phyloP scores from a whole-genome alignment of 2,888 invertebrate species.

The Phaedon cochleariae region DNA sequence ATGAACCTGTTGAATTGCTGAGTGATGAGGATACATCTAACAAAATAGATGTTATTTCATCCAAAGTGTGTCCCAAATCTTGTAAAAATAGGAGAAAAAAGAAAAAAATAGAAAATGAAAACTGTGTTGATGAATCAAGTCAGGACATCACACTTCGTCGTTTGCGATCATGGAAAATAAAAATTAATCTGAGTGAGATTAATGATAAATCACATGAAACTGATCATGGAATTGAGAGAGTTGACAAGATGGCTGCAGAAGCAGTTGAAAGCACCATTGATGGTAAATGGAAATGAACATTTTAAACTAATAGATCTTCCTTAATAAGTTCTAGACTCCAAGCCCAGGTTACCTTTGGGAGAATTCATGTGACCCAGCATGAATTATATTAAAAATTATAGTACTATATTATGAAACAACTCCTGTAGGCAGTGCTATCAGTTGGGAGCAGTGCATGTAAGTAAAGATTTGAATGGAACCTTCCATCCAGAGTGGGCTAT shows the following conservation, averaged over 20 bases:
- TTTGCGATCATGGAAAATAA: constrained; percentile 43
- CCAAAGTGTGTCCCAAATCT: constrained; percentile 5
- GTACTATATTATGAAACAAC: too few relatives aligned
- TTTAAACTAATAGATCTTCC: neutral
- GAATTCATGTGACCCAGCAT: too few relatives aligned
- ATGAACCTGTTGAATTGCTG: too few relatives aligned
- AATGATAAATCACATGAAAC: neutral
- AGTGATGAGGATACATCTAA: constrained; percentile 24
- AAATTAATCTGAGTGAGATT: constrained; percentile 29
- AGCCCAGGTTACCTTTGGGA: too few relatives aligned
- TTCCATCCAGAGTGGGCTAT: too few relatives aligned
- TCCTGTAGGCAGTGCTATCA: too few relatives aligned
- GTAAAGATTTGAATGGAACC: too few relatives aligned
- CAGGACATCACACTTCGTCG: constrained; percentile 24
- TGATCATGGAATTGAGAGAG: neutral
- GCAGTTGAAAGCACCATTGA: too few relatives aligned
- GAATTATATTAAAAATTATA: too few relatives aligned
- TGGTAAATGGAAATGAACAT: neutral
- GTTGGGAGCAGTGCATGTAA: too few relatives aligned
- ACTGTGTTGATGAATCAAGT: constrained; percentile 18
- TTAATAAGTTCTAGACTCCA: neutral
- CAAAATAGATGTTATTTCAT: constrained; percentile 30
- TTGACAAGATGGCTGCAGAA: too few relatives aligned
- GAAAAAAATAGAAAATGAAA: neutral
- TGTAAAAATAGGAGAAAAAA: constrained; percentile 11